These are phyloP conservation scores for Drosophila affinis DNA, from an alignment of 2,888 invertebrate genomes.

Conservation along the genomic window DNA sequence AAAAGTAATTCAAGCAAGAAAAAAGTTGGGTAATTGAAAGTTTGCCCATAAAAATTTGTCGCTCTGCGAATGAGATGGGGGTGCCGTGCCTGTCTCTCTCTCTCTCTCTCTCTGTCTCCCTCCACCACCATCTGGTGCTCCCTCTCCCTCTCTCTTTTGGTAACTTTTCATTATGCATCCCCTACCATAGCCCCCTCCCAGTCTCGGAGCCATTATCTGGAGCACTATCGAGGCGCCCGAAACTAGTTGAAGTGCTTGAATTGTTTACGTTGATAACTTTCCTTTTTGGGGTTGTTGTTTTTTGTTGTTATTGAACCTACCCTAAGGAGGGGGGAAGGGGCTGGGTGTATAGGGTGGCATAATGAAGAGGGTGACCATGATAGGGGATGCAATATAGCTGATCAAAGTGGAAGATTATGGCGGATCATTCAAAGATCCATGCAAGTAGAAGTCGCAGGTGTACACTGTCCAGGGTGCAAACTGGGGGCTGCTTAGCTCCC, in stretches of 20 bases:
- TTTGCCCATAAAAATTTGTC: slow-evolving; percentile 78
- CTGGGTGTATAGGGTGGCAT: neutral
- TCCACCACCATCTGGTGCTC: neutral
- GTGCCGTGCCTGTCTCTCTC: slow-evolving; percentile 5
- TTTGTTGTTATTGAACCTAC: slow-evolving; percentile 19
- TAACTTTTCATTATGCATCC: slow-evolving; percentile 49
- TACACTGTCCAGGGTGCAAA: no score
- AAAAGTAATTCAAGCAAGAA: slow-evolving; percentile 76
- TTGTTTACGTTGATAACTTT: slow-evolving; percentile 77
- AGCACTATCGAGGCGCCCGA: slow-evolving; percentile 72
- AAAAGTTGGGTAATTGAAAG: slow-evolving; percentile 79
- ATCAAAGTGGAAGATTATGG: neutral
- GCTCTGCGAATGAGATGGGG: slow-evolving; percentile 49
- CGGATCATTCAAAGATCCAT: no score
- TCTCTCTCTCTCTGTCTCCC: slow-evolving; percentile 8
- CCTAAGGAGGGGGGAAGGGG: neutral
- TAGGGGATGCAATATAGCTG: neutral
- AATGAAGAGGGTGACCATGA: neutral
- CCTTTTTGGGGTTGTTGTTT: slow-evolving; percentile 16
- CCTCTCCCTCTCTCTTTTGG: slow-evolving; percentile 1
- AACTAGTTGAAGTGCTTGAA: slow-evolving; percentile 74
- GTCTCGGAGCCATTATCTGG: slow-evolving; percentile 57
- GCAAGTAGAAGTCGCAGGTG: no score
- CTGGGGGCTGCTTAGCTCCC: no score
- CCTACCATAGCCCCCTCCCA: neutral